Base-by-base conservation (phyloP, 2,797 vertebrate genomes). In the Erethizon dorsatum region DNA sequence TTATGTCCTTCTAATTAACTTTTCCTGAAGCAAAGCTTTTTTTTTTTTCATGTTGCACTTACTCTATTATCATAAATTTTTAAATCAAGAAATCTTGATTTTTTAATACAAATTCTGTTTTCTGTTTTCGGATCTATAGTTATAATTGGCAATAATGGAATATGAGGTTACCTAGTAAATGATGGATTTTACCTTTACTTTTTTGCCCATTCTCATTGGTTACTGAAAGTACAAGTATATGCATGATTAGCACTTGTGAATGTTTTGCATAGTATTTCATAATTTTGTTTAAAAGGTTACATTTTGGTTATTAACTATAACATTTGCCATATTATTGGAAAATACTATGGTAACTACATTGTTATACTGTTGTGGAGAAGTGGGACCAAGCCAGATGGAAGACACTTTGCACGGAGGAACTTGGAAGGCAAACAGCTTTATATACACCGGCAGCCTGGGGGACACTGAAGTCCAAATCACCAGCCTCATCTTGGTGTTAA, bases 271-370 rank as follows among this genome's bases (percentile, higher is more conserved):
- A 3, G 17, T 28, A 20, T 57, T 88, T 93, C 69, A 31, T 71
- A 82, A 67, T 89, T 89, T 91, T 37, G 1, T 85, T 37, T 94
- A 89, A 79, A 86, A 33, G 5, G 6, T 80, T 87, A n/a, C 50
- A 52, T 11, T 90, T 95, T 83, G 0, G 12, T 83, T 47, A 20
- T 33, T 97, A 41, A 33, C 78, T 83, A 13, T 63, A 78, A n/a
- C 73, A 77, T 28, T 54, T 87, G 8, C 2, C 5, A 47, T 41
- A 33, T 2, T 67, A 22, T 12, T 77, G 1, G 52, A 15, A 83
- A 61, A 17, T 77, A 77, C 26, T 50, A 5, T 77, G 73, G 26
- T 28, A 77, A 83, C 14, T 7, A 78, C 15, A 22, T 87, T 86
- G 14, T 86, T 92, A 65, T 77, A 85, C 1, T 26, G 37, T 41